Evolutionary conservation across 92 coral and sea anemone species (phyloP).

Genomic region (Porites evermanni): DNA sequence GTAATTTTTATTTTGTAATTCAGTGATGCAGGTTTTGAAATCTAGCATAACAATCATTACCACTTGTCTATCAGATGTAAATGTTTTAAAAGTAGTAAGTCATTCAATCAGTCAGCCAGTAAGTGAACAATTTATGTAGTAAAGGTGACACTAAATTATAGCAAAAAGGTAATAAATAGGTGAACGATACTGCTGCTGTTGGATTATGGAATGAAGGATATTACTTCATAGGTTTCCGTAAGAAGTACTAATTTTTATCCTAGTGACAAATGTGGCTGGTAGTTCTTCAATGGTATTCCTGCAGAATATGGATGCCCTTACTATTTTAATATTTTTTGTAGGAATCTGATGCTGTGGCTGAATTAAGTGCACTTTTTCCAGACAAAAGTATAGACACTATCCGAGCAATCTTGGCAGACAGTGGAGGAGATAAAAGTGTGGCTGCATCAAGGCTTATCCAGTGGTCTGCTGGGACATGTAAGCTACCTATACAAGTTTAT

Average conservation of each 20-base stretch:
- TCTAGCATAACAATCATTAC: conserved; percentile 22
- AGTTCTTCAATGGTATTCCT: no score
- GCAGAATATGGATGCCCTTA: no score
- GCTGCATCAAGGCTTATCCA: conserved; percentile 57
- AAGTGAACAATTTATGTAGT: conserved; percentile 16
- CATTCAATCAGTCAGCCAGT: conserved; percentile 20
- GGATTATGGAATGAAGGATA: conserved; percentile 12
- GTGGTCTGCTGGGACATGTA: conserved; percentile 35
- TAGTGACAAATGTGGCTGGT: conserved; percentile 19
- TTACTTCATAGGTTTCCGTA: conserved; percentile 1
- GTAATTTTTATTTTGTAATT: conserved; percentile 4
- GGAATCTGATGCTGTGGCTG: conserved; percentile 32
- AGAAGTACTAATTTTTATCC: conserved; percentile 26
- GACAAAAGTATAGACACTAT: conserved; percentile 38
- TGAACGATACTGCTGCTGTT: conserved; percentile 14
- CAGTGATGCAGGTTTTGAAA: conserved; percentile 18
- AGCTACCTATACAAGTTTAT: conserved; percentile 6
- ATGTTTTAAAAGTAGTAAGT: conserved; percentile 21
- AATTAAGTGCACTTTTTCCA: conserved; percentile 47
- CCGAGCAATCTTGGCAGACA: conserved; percentile 20
- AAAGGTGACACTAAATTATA: conserved; percentile 15
- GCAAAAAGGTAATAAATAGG: conserved; percentile 14
- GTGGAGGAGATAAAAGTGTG: conserved; percentile 49
- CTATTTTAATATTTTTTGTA: no score
- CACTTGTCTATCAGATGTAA: conserved; percentile 26